These are phyloP conservation scores for Oegoconia quadripuncta DNA, from an alignment of 2,888 invertebrate species.

Conservation along the genomic window DNA sequence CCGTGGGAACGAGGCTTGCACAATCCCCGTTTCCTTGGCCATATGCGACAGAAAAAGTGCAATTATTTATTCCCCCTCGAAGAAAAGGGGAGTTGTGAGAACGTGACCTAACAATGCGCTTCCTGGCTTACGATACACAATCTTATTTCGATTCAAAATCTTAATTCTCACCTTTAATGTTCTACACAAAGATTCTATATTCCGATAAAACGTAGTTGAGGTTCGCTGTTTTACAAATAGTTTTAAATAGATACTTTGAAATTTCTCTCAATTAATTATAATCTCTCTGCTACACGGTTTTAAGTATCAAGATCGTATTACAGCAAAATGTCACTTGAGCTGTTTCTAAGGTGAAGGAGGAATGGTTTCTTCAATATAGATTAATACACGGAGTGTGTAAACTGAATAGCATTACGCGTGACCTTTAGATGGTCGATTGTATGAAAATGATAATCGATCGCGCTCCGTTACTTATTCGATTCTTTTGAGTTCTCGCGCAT, in stretches of 20 bases:
- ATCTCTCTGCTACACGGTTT: constrained; percentile 15
- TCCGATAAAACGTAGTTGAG: constrained; percentile 39
- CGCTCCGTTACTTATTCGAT: constrained; percentile 55
- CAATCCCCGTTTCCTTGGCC: constrained; percentile 75
- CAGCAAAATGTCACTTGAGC: no score
- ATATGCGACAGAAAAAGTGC: constrained; percentile 79
- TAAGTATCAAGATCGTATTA: no score
- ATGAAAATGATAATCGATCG: constrained; percentile 74
- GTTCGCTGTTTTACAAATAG: constrained; percentile 56
- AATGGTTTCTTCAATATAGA: constrained; percentile 61
- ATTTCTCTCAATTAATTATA: no score
- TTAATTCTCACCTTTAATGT: constrained; percentile 54
- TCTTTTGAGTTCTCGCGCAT: constrained; percentile 51
- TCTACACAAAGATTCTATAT: constrained; percentile 42
- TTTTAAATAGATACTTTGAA: constrained; percentile 47
- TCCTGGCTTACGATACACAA: constrained; percentile 75
- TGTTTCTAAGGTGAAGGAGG: constrained; percentile 28
- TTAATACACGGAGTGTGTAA: constrained; percentile 47
- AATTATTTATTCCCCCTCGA: constrained; percentile 78
- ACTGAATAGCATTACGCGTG: constrained; percentile 72
- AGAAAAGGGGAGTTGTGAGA: constrained; percentile 78
- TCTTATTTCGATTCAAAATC: constrained; percentile 41
- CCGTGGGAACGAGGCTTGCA: constrained; percentile 76
- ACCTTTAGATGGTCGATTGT: constrained; percentile 72
- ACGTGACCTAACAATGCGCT: constrained; percentile 79